Percentiles rank a stretch among this genome's conserved stretches.
phyloP scores from a whole-genome alignment of 2,797 vertebrate genomes.

The Psittacula echo region DNA sequence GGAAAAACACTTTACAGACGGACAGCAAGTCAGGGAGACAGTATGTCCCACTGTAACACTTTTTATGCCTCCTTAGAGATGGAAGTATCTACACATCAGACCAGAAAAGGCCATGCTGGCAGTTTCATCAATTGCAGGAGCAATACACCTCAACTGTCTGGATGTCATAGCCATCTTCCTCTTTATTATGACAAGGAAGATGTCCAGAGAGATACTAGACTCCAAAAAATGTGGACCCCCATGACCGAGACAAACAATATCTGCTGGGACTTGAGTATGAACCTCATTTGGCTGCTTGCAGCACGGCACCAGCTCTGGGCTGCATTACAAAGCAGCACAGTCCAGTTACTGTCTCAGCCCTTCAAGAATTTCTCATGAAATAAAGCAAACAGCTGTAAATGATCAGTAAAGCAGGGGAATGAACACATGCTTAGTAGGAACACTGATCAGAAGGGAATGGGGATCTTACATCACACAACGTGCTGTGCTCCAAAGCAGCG shows the following conservation, averaged over 20 bases:
- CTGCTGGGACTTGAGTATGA: background rate
- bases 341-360: background rate
- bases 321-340: background rate
- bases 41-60: background rate
- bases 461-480: background rate
- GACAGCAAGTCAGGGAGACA: background rate
- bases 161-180: background rate
- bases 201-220: background rate
- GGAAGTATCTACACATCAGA: background rate
- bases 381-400: slow-evolving; percentile 42
- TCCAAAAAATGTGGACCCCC: background rate
- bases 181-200: background rate
- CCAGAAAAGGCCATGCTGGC: background rate
- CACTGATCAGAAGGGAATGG: slow-evolving; percentile 17
- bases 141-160: background rate
- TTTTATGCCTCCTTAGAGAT: background rate
- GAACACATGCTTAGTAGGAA: slow-evolving; percentile 22
- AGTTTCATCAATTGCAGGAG: background rate
- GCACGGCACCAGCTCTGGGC: background rate
- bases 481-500: background rate
- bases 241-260: background rate
- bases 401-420: background rate
- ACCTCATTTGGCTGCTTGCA: slow-evolving; percentile 1
- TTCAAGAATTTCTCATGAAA: slow-evolving; percentile 14
- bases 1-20: background rate